Evolutionary conservation across 2,113 vertebrate species (phyloP).

Genomic region (Corythaixoides concolor): DNA sequence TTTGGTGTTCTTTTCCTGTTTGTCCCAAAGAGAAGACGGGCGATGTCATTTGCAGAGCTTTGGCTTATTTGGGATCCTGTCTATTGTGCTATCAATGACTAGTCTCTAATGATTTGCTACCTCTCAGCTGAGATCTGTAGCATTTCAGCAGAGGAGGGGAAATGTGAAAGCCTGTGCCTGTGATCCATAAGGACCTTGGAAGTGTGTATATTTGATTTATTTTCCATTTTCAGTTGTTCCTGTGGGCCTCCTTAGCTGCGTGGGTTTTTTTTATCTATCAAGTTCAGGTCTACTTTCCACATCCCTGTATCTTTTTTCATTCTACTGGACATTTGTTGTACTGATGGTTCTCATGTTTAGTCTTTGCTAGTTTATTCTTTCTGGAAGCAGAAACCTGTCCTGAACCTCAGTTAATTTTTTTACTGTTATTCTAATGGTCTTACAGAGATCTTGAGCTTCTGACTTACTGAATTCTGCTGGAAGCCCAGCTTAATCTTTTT

Average conservation of each 20-base stretch:
- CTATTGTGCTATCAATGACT: neutral
- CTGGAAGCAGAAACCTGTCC: neutral
- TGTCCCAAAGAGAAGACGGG: neutral
- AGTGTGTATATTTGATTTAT: neutral
- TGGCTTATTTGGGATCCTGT: neutral
- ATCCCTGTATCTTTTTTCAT: neutral
- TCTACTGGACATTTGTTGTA: neutral
- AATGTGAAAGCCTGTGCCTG: neutral
- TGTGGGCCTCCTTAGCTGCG: accelerated
- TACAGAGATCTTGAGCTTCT: neutral
- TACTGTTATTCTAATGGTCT: neutral
- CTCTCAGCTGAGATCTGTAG: neutral
- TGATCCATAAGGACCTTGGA: neutral
- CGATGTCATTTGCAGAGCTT: neutral
- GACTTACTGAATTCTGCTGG: neutral
- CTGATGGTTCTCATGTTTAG: neutral
- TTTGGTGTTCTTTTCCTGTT: neutral
- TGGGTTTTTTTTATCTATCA: neutral
- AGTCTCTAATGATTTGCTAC: neutral
- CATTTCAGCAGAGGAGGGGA: neutral
- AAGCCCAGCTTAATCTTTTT: neutral
- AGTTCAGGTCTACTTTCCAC: neutral
- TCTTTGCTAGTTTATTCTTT: neutral
- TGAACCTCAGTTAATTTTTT: neutral
- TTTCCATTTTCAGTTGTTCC: neutral